These are phyloP conservation scores for Drosophila lacteicornis DNA, from an alignment of 1,140 invertebrate species.

Conservation along the genomic window DNA sequence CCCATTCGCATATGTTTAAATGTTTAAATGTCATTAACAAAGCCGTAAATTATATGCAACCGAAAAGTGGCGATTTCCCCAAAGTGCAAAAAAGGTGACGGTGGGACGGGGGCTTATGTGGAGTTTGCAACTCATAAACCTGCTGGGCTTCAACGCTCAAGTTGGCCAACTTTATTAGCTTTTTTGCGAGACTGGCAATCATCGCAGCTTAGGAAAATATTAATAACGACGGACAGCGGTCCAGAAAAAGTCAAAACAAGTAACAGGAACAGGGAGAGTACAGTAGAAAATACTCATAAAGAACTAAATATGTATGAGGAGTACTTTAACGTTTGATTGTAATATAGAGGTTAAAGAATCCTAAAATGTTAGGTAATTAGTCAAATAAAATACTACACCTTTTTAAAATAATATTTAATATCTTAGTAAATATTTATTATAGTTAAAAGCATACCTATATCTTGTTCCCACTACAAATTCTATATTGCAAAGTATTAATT, in stretches of 20 bases:
- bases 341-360: neutral
- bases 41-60: slow-evolving; percentile 76
- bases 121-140: slow-evolving; percentile 42
- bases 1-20: slow-evolving; percentile 66
- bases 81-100: neutral
- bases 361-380: neutral
- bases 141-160: neutral
- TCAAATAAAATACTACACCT: too few species aligned
- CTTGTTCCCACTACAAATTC: too few species aligned
- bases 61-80: slow-evolving; percentile 32
- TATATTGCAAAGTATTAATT: too few species aligned
- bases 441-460: too few species aligned
- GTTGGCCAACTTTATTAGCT: slow-evolving; percentile 73
- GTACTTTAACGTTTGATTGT: neutral
- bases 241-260: slow-evolving; percentile 15
- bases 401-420: too few species aligned
- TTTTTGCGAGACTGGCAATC: slow-evolving; percentile 43
- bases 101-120: neutral
- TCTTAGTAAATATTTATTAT: too few species aligned
- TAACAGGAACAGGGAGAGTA: slow-evolving; percentile 5
- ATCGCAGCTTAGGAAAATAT: slow-evolving; percentile 76
- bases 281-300: slow-evolving; percentile 3
- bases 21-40: slow-evolving; percentile 81
- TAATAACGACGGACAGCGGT: slow-evolving; percentile 60
- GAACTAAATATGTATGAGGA: neutral